Evolutionary conservation across 2,113 vertebrate genomes (phyloP), one percentile per base, ranked within the genome.

Genomic region (Axis porcinus): DNA sequence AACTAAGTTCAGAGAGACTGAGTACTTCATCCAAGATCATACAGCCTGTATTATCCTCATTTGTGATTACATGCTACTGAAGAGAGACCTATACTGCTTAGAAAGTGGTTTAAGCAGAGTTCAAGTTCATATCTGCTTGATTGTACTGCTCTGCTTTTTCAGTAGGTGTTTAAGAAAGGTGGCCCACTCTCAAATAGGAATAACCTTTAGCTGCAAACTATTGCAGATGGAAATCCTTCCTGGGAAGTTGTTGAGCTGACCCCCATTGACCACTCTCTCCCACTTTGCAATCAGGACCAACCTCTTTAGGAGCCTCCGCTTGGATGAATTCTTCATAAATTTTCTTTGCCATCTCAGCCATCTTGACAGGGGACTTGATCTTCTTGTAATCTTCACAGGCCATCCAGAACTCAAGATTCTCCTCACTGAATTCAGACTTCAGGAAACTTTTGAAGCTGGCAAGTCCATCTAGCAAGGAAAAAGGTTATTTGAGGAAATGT

Each of bases 291-390:
- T 0, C 1, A 52, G 43, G 74, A 97, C 99, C 98, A 67, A 99
- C 99, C 99, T 99, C 99, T 98, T 99, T 99, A 27, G 99, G 99
- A 43, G 99, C 99, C 97, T 99, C 99, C 0, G 98, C 99, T 97
- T 99, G 99, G 98, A 99, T 99, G 98, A 99, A 99, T 94, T 99
- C 99, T 81, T 99, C 99, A 1, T 99, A 99, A 98, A 99, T 99
- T 97, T 99, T 99, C 97, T 99, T 99, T 93, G 99, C 99, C 92
- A 99, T 99, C 97, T 98, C 95, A 0, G 97, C 98, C 99, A 99
- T 99, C 99, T 99, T 99, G 91, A 98, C 21, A 0, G 99, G 99
- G 47, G 99, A 99, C 97, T 99, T 99, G 98, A 96, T 99, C 98
- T 99, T 99, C 98, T 99, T 99, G 98, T 99, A 99, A 83, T 99